Evolutionary conservation across 2,888 invertebrate species (phyloP), one percentile per base, ranked within the genome.

Genomic region (Itoplectis maculator): DNA sequence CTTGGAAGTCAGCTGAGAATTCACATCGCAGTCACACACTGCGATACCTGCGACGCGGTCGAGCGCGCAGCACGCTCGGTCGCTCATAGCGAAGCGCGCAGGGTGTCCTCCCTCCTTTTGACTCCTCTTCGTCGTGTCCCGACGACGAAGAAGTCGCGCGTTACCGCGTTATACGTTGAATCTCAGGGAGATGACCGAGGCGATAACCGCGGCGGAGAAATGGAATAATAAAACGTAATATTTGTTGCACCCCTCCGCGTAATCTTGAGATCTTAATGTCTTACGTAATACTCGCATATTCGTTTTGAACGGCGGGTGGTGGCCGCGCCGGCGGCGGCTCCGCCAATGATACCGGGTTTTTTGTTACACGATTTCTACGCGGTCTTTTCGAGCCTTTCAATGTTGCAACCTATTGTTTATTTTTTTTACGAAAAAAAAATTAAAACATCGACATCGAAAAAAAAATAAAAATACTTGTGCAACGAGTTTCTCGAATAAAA

Each of bases 201-300:
- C 78, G 89, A 90, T 90, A 88, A 87, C 82, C 83, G 77, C 75
- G 56, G 59, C 74, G 49, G 70, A 61, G 82, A 86, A 88, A 87
- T 87, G 84, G 86, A 88, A 89, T 87, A 88, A 89, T 88, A 88
- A 87, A 90, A 88, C 88, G 86, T 87, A 86, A 88, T 87, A 88
- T 89, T 87, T 89, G 87, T 89, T 87, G 86, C 88, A 85, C 85
- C 84, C 82, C 85, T 40, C 37, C 23, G 3, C 29, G 85, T 83
- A 87, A 89, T 89, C 88, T 87, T 84, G 72, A 79, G 79, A 88
- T 89, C 89, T 88, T 88, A 88, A 88, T 88, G 87, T 81, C 84
- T 88, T 89, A 88, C 85, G 88, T 88, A 89, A 89, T 88, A 87
- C 87, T 85, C 85, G 81, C 82, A 84, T 88, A 88, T 88, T 85